Base-by-base conservation (phyloP, 2,888 invertebrate species). In the Chrysolina americana region DNA sequence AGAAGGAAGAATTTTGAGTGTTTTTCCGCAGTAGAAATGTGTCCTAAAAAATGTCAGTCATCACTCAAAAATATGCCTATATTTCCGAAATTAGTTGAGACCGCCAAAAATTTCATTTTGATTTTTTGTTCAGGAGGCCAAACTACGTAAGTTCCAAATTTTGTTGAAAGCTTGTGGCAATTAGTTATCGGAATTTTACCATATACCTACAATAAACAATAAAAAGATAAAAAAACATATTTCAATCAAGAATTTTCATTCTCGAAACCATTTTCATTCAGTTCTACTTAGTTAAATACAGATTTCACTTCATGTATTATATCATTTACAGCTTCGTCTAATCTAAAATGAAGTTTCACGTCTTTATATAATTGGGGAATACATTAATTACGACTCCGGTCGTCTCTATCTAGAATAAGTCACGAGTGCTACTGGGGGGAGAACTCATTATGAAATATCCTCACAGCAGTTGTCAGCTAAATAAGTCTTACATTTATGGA, bases 361-460 rank as follows among this genome's bases (percentile, higher is more conserved):
- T 64, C 50, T 70, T 64, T 53, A 50, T 70, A 50, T 53, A 62
- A 64, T 70, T 36, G 41, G 64, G 63, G 63, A 70, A 70, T 70
- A 62, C 70, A 59, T 73, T 73, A 70, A 73, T 73, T 47, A 70
- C 70, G 65, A 70, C 48, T 41, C 66, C 63, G 41, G 65, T 50
- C 62, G 50, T 17, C 66, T 66, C 68, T 69, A 73, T 70, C 70
- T 70, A 70, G 59, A 70, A 62, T 70, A 41, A 74, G 66, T 70
- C 63, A 63, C 65, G 41, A 53, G 62, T 70, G 70, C 70, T 70
- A 63, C 41, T 36, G 36, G 36, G 47, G 65, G 47, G 47, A 48
- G 63, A 65, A 66, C 50, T 63, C 63, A 59, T 74, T 70, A 73
- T 73, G 65, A 41, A 73, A 73, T 68, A 48, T 47, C 63, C 66